Evolutionary conservation across 2,113 vertebrate species (phyloP).

Genomic region (Carassius carassius): DNA sequence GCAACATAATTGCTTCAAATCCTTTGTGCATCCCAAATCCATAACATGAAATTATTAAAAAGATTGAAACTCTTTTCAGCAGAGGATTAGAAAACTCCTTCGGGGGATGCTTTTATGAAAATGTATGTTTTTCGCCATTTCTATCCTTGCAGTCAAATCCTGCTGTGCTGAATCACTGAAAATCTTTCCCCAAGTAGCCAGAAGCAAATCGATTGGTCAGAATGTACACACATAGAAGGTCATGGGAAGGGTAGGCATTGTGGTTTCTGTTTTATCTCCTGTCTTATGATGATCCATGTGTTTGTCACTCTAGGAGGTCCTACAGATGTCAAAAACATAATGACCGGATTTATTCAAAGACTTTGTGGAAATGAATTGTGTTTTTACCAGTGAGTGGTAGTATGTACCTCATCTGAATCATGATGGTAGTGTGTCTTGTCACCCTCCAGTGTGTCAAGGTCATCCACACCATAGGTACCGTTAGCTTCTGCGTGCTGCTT

Average conservation of each 20-base stretch:
- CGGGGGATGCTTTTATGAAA: not conserved
- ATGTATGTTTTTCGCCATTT: not conserved
- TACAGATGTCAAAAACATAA: slow-evolving; percentile 10
- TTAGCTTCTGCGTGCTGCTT: slow-evolving; percentile 85
- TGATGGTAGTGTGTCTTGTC: slow-evolving; percentile 80
- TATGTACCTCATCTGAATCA: slow-evolving; percentile 88
- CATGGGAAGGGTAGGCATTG: slow-evolving; percentile 30
- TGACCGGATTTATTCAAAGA: not conserved
- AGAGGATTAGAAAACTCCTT: slow-evolving; percentile 1
- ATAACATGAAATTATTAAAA: not conserved
- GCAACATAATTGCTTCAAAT: not conserved
- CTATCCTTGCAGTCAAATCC: slow-evolving; percentile 1
- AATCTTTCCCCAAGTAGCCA: slow-evolving; percentile 23
- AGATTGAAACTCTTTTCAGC: slow-evolving; percentile 1
- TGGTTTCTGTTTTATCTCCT: not conserved
- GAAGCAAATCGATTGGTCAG: not conserved
- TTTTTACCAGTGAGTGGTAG: not conserved
- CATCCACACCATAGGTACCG: slow-evolving; percentile 81
- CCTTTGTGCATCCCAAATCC: not conserved
- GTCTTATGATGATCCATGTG: slow-evolving; percentile 5
- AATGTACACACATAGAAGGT: not conserved
- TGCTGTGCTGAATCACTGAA: slow-evolving; percentile 14
- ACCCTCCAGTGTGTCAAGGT: slow-evolving; percentile 73
- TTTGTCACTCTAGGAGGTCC: slow-evolving; percentile 47
- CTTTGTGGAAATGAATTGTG: not conserved